phyloP scores from a whole-genome alignment of 2,888 invertebrate genomes.

The Coelopa pilipes region DNA sequence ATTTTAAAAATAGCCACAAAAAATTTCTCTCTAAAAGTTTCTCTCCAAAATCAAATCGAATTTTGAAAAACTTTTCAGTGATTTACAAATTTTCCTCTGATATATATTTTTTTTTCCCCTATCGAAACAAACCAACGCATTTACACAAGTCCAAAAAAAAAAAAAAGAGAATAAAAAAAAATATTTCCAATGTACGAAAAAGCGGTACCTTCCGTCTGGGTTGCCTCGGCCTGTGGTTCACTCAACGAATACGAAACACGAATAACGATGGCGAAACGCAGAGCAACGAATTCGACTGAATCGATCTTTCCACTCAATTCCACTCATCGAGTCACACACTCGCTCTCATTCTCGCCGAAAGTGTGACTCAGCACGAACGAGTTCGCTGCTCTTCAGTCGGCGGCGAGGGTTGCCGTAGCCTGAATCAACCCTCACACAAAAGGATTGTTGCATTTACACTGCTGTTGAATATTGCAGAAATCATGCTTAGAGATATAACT shows the following conservation, averaged over 20 bases:
- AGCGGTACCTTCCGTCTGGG: constrained; percentile 19
- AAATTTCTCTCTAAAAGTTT: not conserved
- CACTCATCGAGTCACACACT: constrained; percentile 1
- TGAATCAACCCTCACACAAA: not conserved
- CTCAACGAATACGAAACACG: constrained; percentile 29
- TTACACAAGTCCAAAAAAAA: not conserved
- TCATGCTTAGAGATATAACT: not conserved
- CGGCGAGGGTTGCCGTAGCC: constrained; percentile 13
- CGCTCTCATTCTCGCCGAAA: not conserved
- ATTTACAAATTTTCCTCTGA: constrained; percentile 15
- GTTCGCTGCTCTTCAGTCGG: not conserved
- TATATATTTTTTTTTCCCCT: constrained; percentile 5
- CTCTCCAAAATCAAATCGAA: constrained; percentile 13
- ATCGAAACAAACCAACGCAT: too few species aligned
- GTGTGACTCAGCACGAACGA: constrained; percentile 17
- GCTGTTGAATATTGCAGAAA: not conserved
- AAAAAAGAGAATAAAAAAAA: constrained; percentile 36
- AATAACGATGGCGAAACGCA: constrained; percentile 23
- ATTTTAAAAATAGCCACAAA: constrained; percentile 30
- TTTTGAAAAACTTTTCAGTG: constrained; percentile 24
- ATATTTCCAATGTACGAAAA: constrained; percentile 43
- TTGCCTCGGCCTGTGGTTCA: constrained; percentile 7
- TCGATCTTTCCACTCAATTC: constrained; percentile 28
- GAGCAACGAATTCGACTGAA: constrained; percentile 21
- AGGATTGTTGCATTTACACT: not conserved